phyloP scores from a whole-genome alignment of 2,113 vertebrate species.

The Gadus chalcogrammus region DNA sequence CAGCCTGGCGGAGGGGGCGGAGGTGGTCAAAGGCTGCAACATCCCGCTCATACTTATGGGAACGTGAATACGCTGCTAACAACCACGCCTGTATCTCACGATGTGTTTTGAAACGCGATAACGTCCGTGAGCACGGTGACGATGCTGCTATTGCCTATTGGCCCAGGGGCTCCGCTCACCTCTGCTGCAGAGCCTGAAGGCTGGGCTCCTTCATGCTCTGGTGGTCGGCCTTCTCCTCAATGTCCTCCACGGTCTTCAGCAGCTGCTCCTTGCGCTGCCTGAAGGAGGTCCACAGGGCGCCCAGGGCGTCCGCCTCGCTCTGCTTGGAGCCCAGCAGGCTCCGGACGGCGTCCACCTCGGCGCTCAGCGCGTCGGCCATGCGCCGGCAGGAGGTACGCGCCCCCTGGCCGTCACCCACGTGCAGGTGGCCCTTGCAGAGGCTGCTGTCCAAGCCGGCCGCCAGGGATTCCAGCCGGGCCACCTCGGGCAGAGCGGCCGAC shows the following conservation, averaged over 20 bases:
- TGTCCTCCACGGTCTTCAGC: slow-evolving; percentile 86
- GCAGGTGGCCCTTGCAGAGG: slow-evolving; percentile 87
- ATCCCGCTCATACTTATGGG: too few relatives aligned
- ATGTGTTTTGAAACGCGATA: too few relatives aligned
- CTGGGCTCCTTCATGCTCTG: slow-evolving; percentile 82
- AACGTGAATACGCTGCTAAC: too few relatives aligned
- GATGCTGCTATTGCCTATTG: too few relatives aligned
- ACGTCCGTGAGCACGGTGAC: too few relatives aligned
- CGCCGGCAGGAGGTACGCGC: slow-evolving; percentile 82
- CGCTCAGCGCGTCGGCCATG: slow-evolving; percentile 76
- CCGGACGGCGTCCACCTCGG: slow-evolving; percentile 83
- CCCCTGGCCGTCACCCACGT: slow-evolving; percentile 74
- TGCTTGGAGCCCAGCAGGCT: slow-evolving; percentile 88
- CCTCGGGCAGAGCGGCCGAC: slow-evolving; percentile 66
- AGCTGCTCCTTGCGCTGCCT: slow-evolving; percentile 82
- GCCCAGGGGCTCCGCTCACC: slow-evolving; percentile 63
- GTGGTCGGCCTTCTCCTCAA: slow-evolving; percentile 86
- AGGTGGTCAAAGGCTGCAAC: too few relatives aligned
- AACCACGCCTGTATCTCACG: too few relatives aligned
- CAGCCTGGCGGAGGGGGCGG: slow-evolving; percentile 66
- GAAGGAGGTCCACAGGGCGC: slow-evolving; percentile 78
- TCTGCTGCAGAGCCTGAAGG: slow-evolving; percentile 84
- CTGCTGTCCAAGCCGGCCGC: slow-evolving; percentile 82
- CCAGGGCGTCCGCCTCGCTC: slow-evolving; percentile 89
- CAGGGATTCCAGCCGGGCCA: slow-evolving; percentile 76